Evolutionary conservation across 2,113 vertebrate genomes (phyloP).

Genomic region (Petromus typicus): DNA sequence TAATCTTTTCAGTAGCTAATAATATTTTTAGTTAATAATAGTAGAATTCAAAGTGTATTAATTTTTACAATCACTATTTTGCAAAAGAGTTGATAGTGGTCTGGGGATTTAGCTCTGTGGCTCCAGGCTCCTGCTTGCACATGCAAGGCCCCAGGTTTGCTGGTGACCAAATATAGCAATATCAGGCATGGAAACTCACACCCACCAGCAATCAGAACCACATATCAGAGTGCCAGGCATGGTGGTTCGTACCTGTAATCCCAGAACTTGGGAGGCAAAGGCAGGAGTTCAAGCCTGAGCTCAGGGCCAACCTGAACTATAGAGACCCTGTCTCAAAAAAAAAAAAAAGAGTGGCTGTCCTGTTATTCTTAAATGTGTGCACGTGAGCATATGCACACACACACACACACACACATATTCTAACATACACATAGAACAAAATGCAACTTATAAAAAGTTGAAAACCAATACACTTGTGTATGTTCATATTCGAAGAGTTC

Average conservation of each 20-base stretch:
- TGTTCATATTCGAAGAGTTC: neutral
- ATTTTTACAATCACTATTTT: constrained; percentile 4
- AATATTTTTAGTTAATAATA: neutral
- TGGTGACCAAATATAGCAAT: too few relatives aligned
- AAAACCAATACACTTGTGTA: neutral
- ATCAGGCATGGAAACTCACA: too few relatives aligned
- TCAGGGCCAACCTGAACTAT: too few relatives aligned
- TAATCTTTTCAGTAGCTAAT: neutral
- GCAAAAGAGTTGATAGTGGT: too few relatives aligned
- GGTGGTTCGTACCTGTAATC: too few relatives aligned
- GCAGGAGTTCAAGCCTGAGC: too few relatives aligned
- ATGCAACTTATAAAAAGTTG: neutral
- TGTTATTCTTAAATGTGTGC: neutral
- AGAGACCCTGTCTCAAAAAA: neutral
- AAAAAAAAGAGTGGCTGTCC: neutral
- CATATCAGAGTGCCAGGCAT: neutral
- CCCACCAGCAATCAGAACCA: too few relatives aligned
- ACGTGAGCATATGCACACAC: neutral
- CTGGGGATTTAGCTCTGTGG: too few relatives aligned
- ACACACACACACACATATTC: neutral
- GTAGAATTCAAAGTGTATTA: neutral
- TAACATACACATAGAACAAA: neutral
- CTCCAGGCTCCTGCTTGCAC: neutral
- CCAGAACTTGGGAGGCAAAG: too few relatives aligned
- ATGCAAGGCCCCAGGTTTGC: neutral